Conservation (phyloP, 2,797 vertebrate genomes). For the Miichthys miiuy region DNA sequence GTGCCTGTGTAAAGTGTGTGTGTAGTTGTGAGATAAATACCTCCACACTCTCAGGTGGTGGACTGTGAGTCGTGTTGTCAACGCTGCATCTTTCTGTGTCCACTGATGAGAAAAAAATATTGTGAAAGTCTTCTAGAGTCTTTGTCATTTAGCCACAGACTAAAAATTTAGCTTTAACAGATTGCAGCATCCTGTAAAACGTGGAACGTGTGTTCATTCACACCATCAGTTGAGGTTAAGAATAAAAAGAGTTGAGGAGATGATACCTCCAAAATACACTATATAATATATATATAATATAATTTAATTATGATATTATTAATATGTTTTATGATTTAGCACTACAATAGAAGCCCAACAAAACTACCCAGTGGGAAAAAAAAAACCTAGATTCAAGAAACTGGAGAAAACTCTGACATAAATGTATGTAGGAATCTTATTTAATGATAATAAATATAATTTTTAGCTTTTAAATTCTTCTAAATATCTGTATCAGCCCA, state of each 20-base stretch:
- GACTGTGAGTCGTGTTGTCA: slow-evolving; percentile 6
- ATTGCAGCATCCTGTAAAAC: neutral
- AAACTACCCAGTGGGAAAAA: neutral
- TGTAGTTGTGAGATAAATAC: slow-evolving; percentile 36
- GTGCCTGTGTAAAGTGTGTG: neutral
- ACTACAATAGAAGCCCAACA: neutral
- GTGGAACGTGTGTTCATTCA: neutral
- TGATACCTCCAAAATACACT: neutral
- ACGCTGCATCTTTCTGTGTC: neutral
- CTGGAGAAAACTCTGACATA: neutral
- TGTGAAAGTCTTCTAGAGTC: neutral
- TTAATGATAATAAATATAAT: neutral
- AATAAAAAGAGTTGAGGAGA: neutral
- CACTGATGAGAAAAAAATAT: slow-evolving; percentile 7
- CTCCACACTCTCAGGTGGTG: slow-evolving; percentile 15
- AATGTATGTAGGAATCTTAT: neutral
- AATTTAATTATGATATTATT: neutral
- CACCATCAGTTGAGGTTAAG: neutral
- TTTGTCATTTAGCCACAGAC: neutral
- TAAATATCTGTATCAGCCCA: neutral
- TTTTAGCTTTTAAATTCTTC: neutral
- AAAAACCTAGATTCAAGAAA: neutral
- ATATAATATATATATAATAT: too few species aligned
- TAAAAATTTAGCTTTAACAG: neutral
- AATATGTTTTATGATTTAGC: neutral